Percentiles rank a stretch among this genome's conserved stretches.
Conservation (phyloP, 2,113 vertebrate species). For the Microcebus griseorufus region DNA sequence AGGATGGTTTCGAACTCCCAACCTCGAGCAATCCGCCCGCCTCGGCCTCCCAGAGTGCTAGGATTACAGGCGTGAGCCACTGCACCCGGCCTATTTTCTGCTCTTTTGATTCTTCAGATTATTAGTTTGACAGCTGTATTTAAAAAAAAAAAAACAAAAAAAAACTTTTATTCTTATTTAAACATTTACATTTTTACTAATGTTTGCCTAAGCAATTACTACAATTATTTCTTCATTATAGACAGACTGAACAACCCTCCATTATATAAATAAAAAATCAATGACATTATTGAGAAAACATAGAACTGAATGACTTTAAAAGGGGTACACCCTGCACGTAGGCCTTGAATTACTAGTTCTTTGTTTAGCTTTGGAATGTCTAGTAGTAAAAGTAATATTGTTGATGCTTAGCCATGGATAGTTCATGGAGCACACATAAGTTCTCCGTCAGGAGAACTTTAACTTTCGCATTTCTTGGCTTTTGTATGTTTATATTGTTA, state of each 20-base stretch:
- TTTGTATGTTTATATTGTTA: conserved; percentile 15
- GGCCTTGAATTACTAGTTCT: not conserved
- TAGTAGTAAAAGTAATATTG: not conserved
- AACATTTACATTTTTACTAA: conserved; percentile 11
- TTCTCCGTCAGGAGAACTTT: not conserved
- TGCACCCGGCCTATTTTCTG: not conserved
- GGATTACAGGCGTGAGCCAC: too few species aligned
- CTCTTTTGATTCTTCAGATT: conserved; percentile 3
- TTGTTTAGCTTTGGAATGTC: not conserved
- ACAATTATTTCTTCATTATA: not conserved
- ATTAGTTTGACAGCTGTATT: not conserved
- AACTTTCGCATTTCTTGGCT: not conserved
- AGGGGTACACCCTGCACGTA: not conserved
- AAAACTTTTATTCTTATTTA: not conserved
- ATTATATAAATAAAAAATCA: conserved; percentile 27
- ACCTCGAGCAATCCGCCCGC: too few species aligned
- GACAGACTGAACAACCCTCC: not conserved
- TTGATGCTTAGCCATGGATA: not conserved
- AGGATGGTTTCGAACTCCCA: too few species aligned
- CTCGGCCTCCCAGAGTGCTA: too few species aligned
- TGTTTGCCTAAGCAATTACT: not conserved
- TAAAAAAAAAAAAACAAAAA: not conserved
- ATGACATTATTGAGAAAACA: not conserved
- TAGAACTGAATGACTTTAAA: not conserved
- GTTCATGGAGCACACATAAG: not conserved